A percentile compares a stretch with the other conserved stretches of the same genome.
phyloP scores from a whole-genome alignment of 2,113 vertebrate species.

The Chloroceryle aenea region DNA sequence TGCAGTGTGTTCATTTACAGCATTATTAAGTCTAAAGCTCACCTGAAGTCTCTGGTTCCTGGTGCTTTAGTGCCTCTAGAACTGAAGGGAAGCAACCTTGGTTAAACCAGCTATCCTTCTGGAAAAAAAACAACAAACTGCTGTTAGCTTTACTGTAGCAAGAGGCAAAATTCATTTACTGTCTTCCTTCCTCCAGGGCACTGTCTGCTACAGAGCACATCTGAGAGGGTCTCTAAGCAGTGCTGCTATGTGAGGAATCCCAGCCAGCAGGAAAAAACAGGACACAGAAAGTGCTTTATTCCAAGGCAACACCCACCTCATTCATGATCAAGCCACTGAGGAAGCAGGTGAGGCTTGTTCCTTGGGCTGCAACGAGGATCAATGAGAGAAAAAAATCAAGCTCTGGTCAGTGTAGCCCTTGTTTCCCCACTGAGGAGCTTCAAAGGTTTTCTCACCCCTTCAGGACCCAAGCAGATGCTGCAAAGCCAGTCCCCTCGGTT shows the following conservation, averaged over 20 bases:
- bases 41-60: neutral
- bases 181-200: neutral
- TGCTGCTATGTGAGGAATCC: neutral
- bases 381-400: neutral
- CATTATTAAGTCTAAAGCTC: neutral
- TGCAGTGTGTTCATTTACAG: accelerated
- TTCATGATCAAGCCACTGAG: neutral
- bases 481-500: accelerated
- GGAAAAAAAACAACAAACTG: neutral
- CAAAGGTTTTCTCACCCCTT: neutral
- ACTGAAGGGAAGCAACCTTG: neutral
- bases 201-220: neutral
- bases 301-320: neutral
- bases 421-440: accelerated
- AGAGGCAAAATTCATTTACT: neutral
- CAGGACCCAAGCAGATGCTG: neutral
- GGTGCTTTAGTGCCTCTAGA: neutral
- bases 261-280: accelerated
- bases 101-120: neutral
- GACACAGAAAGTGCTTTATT: neutral
- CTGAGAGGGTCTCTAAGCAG: neutral
- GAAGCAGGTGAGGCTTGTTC: neutral
- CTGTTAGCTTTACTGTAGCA: neutral
- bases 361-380: neutral
- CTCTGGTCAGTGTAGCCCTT: neutral